Evolutionary conservation across 2,888 invertebrate species (phyloP), one percentile per base, ranked within the genome.

Genomic region (Nephrotoma flavescens): DNA sequence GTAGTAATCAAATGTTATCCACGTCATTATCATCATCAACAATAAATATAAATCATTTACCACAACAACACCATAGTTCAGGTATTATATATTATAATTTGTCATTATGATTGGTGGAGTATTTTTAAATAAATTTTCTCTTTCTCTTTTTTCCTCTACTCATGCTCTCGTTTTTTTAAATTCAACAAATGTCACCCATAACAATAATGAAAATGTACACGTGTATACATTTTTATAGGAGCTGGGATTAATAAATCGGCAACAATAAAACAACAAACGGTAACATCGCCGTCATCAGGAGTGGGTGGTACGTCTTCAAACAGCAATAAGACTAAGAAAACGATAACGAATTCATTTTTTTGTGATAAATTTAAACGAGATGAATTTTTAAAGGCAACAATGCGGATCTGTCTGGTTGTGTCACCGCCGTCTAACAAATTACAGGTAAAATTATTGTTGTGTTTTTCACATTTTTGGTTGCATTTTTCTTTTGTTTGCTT

Each of bases 331-430:
- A 47, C 44, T 86, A 42, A 86, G 12, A 86, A 86, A 86, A 12
- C 45, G 7, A 52, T 31, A 57, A 86, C 91, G 41, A 91, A 91
- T 89, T 91, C 91, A 19, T 91, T 91, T 88, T 88, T 87, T 45
- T 87, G 84, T 84, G 87, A 89, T 91, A 90, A 90, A 88, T 89
- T 91, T 88, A 94, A 93, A 89, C 93, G 94, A 87, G 95, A 95
- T 90, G 95, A 95, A 90, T 95, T 95, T 90, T 92, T 95, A 88
- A 94, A 94, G 89, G 95, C 95, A 87, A 95, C 95, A 88, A 95
- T 95, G 95, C 93, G 95, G 91, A 95, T 95, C 89, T 95, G 95
- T 90, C 92, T 95, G 89, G 95, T 95, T 87, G 95, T 95, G 12
- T 95, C 95, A 87, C 95, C 95, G 86, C 95, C 95, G 86, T 89